Conservation (phyloP, 2,797 vertebrate species). For the Sphenodon punctatus region DNA sequence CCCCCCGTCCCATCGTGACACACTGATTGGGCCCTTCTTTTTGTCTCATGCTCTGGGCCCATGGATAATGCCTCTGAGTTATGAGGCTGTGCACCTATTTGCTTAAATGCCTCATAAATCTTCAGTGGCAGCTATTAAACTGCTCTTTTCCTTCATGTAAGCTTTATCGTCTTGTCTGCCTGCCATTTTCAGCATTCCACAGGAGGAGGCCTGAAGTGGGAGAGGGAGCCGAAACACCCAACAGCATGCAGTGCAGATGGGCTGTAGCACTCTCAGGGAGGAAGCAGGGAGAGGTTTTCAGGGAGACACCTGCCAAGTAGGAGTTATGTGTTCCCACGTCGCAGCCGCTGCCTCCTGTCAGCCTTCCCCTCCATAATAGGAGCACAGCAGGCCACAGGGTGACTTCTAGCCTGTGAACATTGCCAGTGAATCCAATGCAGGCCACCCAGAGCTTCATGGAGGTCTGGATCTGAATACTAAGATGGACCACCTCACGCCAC, state of each 20-base stretch:
- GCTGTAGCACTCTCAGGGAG: neutral
- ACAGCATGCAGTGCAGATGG: neutral
- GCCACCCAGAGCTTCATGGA: too few species aligned
- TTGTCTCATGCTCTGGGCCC: neutral
- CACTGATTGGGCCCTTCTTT: neutral
- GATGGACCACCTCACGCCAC: too few species aligned
- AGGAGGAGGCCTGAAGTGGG: neutral
- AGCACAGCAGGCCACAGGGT: too few species aligned
- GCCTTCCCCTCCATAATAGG: accelerated
- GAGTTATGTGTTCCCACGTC: neutral
- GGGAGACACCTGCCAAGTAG: neutral
- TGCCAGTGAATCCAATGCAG: too few species aligned
- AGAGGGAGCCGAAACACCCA: neutral
- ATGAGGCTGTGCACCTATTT: neutral
- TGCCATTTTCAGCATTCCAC: neutral
- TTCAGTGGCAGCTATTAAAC: conserved; percentile 3
- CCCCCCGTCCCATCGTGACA: too few species aligned
- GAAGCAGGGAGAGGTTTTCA: neutral
- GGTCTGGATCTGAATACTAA: too few species aligned
- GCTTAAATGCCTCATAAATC: neutral
- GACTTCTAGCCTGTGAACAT: too few species aligned
- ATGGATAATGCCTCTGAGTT: neutral
- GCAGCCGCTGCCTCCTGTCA: neutral
- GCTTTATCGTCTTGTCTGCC: neutral
- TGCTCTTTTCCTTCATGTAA: neutral